phyloP scores from a whole-genome alignment of 2,888 invertebrate genomes.

The Platycnemis pennipes region DNA sequence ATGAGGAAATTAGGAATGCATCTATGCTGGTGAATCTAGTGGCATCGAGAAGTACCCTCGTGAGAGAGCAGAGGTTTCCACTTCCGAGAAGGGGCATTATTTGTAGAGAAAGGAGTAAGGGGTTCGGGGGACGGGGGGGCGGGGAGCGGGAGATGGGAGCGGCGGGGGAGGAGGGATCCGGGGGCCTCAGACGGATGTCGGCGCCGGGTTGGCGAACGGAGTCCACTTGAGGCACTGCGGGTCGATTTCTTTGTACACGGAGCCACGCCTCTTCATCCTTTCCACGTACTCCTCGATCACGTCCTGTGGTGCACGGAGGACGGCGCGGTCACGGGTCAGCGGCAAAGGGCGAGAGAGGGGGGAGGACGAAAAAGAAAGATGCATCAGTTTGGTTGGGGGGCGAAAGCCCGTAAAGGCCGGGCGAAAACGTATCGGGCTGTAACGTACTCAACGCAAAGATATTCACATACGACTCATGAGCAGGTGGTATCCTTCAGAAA shows the following conservation, averaged over 20 bases:
- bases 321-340: background rate
- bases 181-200: constrained; percentile 78
- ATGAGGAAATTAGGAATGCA: background rate
- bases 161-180: constrained; percentile 29
- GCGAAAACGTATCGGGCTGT: background rate
- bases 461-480: background rate
- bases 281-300: constrained; percentile 96
- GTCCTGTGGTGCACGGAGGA: constrained; percentile 82
- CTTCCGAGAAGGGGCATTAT: background rate
- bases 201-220: constrained; percentile 85
- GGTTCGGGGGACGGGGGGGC: background rate
- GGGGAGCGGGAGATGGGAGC: background rate
- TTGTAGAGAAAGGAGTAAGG: constrained; percentile 7
- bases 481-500: background rate
- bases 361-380: constrained; percentile 1
- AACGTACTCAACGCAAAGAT: background rate
- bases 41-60: too few relatives aligned
- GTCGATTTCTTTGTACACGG: constrained; percentile 93
- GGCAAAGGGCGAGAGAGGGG: too few relatives aligned
- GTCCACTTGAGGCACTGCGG: constrained; percentile 93
- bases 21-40: background rate
- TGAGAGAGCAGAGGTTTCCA: background rate
- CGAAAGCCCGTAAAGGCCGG: too few relatives aligned
- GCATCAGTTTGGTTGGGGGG: constrained; percentile 26
- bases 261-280: constrained; percentile 87